A percentile compares a stretch with the other conserved stretches of the same genome.
phyloP scores from a whole-genome alignment of 2,113 vertebrate genomes.

The Entomyzon cyanotis region DNA sequence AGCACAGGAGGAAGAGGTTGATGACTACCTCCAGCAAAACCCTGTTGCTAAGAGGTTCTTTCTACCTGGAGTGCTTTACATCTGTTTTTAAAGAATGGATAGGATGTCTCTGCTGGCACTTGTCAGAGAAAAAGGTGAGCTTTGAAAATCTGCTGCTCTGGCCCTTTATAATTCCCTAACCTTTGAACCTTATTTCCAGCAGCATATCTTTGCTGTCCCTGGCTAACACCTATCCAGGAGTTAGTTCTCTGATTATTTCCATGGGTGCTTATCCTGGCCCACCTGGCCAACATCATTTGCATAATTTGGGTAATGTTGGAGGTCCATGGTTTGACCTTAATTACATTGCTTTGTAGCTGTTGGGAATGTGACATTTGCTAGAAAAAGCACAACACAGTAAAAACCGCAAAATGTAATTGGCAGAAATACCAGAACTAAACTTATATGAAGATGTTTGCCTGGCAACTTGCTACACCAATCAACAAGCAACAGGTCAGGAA shows the following conservation, averaged over 20 bases:
- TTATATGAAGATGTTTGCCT: neutral
- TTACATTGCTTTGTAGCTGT: neutral
- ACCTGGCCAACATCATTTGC: neutral
- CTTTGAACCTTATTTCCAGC: neutral
- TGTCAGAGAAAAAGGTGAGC: neutral
- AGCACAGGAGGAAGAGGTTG: neutral
- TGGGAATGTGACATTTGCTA: neutral
- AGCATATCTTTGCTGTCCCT: neutral
- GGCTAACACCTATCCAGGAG: neutral
- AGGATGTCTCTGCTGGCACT: neutral
- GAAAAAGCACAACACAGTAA: neutral
- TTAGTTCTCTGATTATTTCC: neutral
- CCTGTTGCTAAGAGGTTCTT: neutral
- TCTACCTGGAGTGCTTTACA: neutral
- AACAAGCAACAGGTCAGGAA: neutral
- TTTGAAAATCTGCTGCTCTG: neutral
- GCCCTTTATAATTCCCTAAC: neutral
- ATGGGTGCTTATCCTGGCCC: rapidly evolving
- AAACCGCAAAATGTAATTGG: neutral
- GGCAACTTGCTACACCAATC: neutral
- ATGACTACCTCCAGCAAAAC: neutral
- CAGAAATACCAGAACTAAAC: neutral
- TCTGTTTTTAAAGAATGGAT: neutral
- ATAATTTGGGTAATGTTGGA: neutral
- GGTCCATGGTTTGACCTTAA: neutral